A percentile compares a stretch with the other conserved stretches of the same genome.
Conservation (phyloP, 2,888 invertebrate species). For the Ochropacha duplaris region DNA sequence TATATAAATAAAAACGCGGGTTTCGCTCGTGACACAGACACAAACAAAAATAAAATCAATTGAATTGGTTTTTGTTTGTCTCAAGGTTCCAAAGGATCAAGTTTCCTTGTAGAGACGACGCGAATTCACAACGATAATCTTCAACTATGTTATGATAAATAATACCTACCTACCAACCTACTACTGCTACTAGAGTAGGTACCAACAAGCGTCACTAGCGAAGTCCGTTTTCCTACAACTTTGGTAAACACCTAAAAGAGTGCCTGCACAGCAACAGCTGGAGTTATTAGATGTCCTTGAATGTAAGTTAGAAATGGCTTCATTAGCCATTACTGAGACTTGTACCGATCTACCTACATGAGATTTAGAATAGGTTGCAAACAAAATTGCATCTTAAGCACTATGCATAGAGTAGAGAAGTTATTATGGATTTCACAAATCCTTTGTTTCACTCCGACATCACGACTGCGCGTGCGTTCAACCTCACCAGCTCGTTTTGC, state of each 20-base stretch:
- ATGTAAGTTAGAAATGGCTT: background rate
- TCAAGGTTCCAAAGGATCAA: slow-evolving; percentile 55
- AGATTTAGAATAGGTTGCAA: background rate
- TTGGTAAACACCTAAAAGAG: background rate
- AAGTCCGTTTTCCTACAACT: background rate
- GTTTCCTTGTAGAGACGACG: slow-evolving; percentile 57
- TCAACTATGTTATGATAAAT: background rate
- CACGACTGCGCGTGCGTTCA: slow-evolving; percentile 29
- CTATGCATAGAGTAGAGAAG: background rate
- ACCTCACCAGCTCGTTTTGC: slow-evolving; percentile 53
- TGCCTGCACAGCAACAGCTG: background rate
- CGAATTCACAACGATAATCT: slow-evolving; percentile 24
- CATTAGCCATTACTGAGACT: background rate
- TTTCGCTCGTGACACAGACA: slow-evolving; percentile 19
- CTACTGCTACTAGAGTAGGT: no score
- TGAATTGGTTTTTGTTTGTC: slow-evolving; percentile 50
- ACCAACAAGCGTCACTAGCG: no score
- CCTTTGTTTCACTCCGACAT: slow-evolving; percentile 20
- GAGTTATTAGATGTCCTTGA: background rate
- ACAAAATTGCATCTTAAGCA: background rate
- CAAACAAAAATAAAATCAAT: slow-evolving; percentile 49
- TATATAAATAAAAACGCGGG: slow-evolving; percentile 24
- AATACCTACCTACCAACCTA: background rate
- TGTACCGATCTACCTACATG: background rate
- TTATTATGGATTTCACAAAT: background rate